A percentile compares a stretch with the other conserved stretches of the same genome.
Evolutionary conservation across 2,888 invertebrate genomes (phyloP).

Genomic region (Muschampia plurimacula): DNA sequence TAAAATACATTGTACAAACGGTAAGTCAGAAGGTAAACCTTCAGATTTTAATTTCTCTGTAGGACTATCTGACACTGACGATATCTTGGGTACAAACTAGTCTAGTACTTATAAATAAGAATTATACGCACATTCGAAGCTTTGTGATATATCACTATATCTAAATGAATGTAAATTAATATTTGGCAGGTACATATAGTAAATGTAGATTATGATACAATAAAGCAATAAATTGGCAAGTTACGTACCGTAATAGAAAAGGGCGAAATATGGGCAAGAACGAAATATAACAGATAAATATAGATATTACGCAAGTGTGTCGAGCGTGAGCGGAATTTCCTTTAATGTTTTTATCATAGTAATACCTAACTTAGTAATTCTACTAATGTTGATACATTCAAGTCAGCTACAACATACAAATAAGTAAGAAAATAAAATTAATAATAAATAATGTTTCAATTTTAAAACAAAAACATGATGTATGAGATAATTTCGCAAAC

Average conservation of each 20-base stretch:
- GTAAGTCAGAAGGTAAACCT: too few species aligned
- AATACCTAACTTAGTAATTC: not conserved
- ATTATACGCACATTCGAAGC: too few species aligned
- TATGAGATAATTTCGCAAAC: too few species aligned
- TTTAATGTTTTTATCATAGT: not conserved
- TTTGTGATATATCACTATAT: too few species aligned
- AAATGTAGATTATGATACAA: not conserved
- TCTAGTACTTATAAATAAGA: too few species aligned
- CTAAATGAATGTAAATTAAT: too few species aligned
- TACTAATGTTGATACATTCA: not conserved
- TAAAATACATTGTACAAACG: too few species aligned
- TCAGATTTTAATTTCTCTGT: too few species aligned
- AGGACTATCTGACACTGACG: too few species aligned
- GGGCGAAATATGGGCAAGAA: not conserved
- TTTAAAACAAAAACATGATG: too few species aligned
- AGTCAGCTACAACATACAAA: not conserved
- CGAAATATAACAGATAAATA: constrained; percentile 3
- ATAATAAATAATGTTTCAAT: not conserved
- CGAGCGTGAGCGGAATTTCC: not conserved
- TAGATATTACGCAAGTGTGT: not conserved
- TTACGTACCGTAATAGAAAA: not conserved
- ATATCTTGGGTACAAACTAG: too few species aligned
- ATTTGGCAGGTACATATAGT: too few species aligned
- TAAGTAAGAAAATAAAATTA: not conserved
- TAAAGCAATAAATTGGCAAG: not conserved